Evolutionary conservation across 2,797 vertebrate species (phyloP).

Genomic region (Poecilia gillii): DNA sequence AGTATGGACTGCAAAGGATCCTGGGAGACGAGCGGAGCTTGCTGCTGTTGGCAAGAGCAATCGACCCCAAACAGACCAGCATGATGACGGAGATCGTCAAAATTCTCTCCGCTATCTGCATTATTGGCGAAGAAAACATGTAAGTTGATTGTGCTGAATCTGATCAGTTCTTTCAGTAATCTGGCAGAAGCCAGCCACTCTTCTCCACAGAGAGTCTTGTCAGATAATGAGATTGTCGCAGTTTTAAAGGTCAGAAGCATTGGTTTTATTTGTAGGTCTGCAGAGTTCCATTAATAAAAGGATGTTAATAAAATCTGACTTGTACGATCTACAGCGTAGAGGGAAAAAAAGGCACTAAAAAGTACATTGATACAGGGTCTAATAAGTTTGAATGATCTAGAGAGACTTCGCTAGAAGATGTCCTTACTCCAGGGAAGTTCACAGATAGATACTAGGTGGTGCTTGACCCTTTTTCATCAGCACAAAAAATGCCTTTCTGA

Average conservation of each 20-base stretch:
- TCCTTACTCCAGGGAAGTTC: too few species aligned
- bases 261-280: conserved; percentile 1
- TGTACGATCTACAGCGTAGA: not conserved
- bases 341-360: not conserved
- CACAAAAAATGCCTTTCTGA: not conserved
- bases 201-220: not conserved
- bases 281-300: conserved; percentile 4
- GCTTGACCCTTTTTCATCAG: not conserved
- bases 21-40: conserved; percentile 93
- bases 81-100: conserved; percentile 99
- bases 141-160: conserved; percentile 77
- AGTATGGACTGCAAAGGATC: conserved; percentile 95
- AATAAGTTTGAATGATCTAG: not conserved
- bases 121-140: conserved; percentile 96
- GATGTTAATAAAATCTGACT: conserved; percentile 15
- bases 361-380: not conserved
- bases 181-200: conserved; percentile 11
- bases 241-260: conserved; percentile 2
- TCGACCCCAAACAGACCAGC: conserved; percentile 94
- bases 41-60: conserved; percentile 88
- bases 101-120: conserved; percentile 96
- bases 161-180: conserved; percentile 4
- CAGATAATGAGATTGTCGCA: not conserved
- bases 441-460: too few species aligned
- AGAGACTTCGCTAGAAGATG: not conserved